Percentiles rank a stretch among this genome's conserved stretches.
phyloP scores from a whole-genome alignment of 2,113 vertebrate species.

The Vulpes ferrilata region DNA sequence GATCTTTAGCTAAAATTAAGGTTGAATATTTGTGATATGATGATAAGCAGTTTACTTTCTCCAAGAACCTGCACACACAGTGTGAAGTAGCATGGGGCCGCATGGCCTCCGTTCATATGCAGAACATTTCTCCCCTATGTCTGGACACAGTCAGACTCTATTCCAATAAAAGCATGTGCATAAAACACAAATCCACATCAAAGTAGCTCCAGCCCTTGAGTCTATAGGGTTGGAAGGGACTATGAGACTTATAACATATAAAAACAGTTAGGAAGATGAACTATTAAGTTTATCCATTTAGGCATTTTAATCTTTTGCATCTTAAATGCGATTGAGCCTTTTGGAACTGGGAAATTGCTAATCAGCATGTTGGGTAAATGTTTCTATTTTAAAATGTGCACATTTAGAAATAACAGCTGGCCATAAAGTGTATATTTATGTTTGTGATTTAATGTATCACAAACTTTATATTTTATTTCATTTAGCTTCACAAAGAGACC shows the following conservation, averaged over 20 bases:
- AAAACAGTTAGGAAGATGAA: constrained; percentile 87
- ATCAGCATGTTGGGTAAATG: constrained; percentile 87
- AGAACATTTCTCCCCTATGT: not conserved
- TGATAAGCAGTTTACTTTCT: constrained; percentile 5
- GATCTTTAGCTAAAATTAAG: constrained; percentile 78
- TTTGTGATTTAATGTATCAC: constrained; percentile 89
- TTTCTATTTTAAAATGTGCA: constrained; percentile 86
- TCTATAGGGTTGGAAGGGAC: constrained; percentile 73
- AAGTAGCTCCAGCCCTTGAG: constrained; percentile 52
- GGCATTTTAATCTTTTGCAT: constrained; percentile 89
- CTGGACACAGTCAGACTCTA: not conserved
- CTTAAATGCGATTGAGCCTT: constrained; percentile 87
- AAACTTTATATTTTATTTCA: constrained; percentile 88
- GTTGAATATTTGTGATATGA: constrained; percentile 61
- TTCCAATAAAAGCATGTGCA: constrained; percentile 6
- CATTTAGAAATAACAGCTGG: constrained; percentile 87
- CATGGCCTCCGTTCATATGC: not conserved
- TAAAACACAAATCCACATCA: constrained; percentile 71
- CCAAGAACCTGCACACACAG: not conserved
- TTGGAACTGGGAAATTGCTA: constrained; percentile 88
- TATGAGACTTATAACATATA: constrained; percentile 83
- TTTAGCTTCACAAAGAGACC: constrained; percentile 84
- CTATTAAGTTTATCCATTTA: constrained; percentile 87
- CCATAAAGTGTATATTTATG: constrained; percentile 89
- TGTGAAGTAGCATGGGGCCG: not conserved